These are phyloP conservation scores for Paracentrotus lividus DNA, from an alignment of 53 echinoderm and acorn worm species.

Conservation along the genomic window DNA sequence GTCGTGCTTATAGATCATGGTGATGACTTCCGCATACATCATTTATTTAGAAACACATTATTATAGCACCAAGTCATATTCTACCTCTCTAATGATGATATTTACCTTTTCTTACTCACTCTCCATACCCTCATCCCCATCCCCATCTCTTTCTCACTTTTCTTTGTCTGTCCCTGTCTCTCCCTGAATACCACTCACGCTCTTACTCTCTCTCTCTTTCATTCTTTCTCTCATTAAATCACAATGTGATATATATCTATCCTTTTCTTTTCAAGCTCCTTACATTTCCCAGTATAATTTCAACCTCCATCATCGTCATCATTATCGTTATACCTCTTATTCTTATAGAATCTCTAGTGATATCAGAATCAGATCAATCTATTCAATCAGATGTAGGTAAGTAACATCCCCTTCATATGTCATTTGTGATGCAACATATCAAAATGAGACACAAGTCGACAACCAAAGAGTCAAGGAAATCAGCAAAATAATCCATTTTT, in stretches of 20 bases:
- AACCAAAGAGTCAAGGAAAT: too few relatives aligned
- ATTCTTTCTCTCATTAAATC: not conserved
- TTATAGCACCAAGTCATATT: not conserved
- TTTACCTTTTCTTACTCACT: not conserved
- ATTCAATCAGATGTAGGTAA: slow-evolving; percentile 42
- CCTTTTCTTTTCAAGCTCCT: not conserved
- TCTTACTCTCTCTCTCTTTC: not conserved
- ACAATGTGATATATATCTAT: not conserved
- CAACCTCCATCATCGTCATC: not conserved
- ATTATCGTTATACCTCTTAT: not conserved
- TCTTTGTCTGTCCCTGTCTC: not conserved
- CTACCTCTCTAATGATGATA: not conserved
- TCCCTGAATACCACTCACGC: not conserved
- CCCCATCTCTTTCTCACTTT: not conserved
- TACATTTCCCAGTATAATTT: not conserved
- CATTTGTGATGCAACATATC: too few relatives aligned
- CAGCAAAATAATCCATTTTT: too few relatives aligned
- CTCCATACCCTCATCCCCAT: not conserved
- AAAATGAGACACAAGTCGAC: too few relatives aligned
- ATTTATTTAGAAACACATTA: not conserved
- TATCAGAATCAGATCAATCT: not conserved
- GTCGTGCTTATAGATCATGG: not conserved
- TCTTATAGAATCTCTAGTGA: not conserved
- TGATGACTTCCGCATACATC: too few relatives aligned
- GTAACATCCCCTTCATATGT: too few relatives aligned